Conservation (phyloP, 1,140 invertebrate genomes). For the Brachionus calyciflorus region DNA sequence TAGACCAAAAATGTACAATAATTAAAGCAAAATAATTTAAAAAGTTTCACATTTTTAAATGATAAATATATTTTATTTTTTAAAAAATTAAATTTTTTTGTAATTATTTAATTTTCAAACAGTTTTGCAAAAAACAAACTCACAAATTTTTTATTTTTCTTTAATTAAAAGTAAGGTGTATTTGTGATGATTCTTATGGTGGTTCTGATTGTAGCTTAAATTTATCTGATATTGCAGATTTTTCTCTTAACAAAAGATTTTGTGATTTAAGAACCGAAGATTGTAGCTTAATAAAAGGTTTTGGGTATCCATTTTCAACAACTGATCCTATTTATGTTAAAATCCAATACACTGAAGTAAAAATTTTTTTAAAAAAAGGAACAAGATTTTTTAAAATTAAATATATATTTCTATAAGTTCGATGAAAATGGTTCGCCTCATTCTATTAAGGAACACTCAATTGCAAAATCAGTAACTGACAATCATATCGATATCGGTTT, state of each 20-base stretch:
- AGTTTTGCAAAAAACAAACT: neutral
- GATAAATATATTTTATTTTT: too few species aligned
- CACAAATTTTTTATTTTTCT: neutral
- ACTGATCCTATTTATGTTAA: neutral
- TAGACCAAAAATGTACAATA: too few species aligned
- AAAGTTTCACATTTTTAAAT: too few species aligned
- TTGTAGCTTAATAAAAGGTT: slow-evolving; percentile 20
- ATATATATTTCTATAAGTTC: neutral
- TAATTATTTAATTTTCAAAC: too few species aligned
- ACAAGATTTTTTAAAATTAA: neutral
- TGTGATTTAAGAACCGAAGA: slow-evolving; percentile 38
- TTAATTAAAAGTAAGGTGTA: slow-evolving; percentile 11
- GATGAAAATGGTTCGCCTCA: neutral
- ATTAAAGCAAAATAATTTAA: too few species aligned
- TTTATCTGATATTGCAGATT: slow-evolving; percentile 10
- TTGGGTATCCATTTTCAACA: slow-evolving; percentile 32
- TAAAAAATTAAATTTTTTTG: too few species aligned
- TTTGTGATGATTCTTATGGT: neutral
- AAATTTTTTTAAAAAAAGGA: neutral
- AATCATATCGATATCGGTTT: neutral
- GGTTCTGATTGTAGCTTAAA: slow-evolving; percentile 38
- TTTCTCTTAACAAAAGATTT: neutral
- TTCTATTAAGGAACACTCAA: neutral
- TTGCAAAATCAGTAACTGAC: neutral
- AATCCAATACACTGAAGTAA: slow-evolving; percentile 34